Evolutionary conservation across 2,113 vertebrate species (phyloP).

Genomic region (Fulmarus glacialis): DNA sequence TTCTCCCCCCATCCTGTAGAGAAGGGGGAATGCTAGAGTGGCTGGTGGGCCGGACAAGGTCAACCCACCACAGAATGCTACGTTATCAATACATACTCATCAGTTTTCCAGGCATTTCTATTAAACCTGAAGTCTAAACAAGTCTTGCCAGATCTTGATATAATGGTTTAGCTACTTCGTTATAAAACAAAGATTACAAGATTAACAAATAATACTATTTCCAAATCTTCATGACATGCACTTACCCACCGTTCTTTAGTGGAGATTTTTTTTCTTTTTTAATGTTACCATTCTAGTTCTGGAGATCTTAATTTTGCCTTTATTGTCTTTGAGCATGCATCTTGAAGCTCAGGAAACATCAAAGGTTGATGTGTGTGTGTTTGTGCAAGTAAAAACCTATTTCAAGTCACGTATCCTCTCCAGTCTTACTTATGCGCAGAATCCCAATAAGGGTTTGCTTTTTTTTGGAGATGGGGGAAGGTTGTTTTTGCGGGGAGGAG

Average conservation of each 20-base stretch:
- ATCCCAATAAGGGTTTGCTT: background rate
- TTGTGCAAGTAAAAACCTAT: background rate
- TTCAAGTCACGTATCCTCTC: background rate
- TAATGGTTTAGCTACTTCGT: background rate
- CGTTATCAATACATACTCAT: rapidly evolving
- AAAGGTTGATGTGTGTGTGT: background rate
- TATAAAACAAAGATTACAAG: background rate
- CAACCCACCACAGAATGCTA: background rate
- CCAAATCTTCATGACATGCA: background rate
- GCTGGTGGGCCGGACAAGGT: background rate
- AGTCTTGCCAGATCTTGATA: background rate
- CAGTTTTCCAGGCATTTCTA: background rate
- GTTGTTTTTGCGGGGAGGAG: too few species aligned
- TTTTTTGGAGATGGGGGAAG: background rate
- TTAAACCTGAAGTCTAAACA: background rate
- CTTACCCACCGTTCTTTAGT: background rate
- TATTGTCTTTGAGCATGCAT: background rate
- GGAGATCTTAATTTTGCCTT: background rate
- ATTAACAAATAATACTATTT: background rate
- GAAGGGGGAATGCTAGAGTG: background rate
- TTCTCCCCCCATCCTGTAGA: background rate
- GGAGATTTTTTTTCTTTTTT: background rate
- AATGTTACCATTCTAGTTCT: background rate
- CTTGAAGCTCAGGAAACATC: background rate
- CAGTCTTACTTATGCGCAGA: background rate